phyloP scores from a whole-genome alignment of 64 coral and sea anemone species.

The Trachythela sp. region DNA sequence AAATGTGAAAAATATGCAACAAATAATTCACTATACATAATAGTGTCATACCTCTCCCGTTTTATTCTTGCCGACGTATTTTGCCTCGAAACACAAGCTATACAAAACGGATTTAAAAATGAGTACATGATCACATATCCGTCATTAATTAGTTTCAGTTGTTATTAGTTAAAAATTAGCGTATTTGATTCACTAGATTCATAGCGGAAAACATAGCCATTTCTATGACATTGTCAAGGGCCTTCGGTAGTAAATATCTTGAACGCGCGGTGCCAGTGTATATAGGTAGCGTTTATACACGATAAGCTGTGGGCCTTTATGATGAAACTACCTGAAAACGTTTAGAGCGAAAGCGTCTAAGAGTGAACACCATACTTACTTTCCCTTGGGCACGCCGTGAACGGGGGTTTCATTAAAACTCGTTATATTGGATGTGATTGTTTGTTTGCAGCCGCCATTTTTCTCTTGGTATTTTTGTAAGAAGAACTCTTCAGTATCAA shows the following conservation, averaged over 20 bases:
- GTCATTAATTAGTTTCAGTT: too few relatives aligned
- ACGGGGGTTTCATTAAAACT: constrained; percentile 1
- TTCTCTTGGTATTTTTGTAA: not conserved
- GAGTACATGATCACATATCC: too few relatives aligned
- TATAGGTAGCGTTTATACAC: too few relatives aligned
- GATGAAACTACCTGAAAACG: too few relatives aligned
- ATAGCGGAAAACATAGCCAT: too few relatives aligned
- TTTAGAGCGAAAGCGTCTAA: too few relatives aligned
- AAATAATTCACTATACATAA: not conserved
- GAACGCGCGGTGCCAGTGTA: too few relatives aligned
- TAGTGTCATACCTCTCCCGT: not conserved
- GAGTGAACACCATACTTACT: not conserved
- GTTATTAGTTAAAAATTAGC: too few relatives aligned
- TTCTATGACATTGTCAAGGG: too few relatives aligned
- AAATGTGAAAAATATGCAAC: not conserved
- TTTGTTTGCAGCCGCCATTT: not conserved
- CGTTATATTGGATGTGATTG: not conserved
- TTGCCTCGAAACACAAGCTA: constrained; percentile 7
- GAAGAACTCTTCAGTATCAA: not conserved
- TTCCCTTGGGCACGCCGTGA: not conserved
- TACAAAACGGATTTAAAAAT: not conserved
- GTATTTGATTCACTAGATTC: not conserved
- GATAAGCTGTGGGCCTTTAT: too few relatives aligned
- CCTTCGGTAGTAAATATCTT: too few relatives aligned
- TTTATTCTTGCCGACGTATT: not conserved